Percentiles rank a stretch among this genome's conserved stretches.
phyloP scores from a whole-genome alignment of 2,888 invertebrate genomes.

The Tridacna gigas region DNA sequence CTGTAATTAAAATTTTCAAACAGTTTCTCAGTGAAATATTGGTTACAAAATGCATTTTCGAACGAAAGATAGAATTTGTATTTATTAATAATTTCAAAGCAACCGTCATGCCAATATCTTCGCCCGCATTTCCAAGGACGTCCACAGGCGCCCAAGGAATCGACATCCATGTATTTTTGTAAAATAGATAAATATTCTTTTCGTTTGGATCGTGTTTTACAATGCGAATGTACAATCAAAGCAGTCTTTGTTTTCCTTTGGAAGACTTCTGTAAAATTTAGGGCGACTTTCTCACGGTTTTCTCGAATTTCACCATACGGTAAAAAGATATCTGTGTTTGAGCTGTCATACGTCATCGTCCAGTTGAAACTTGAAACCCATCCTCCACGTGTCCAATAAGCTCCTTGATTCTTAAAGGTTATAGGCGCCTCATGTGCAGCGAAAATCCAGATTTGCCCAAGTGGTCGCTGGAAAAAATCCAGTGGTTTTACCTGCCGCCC shows the following conservation, averaged over 20 bases:
- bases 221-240: slow-evolving; percentile 20
- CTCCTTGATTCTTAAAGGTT: not conserved
- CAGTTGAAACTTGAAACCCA: slow-evolving; percentile 11
- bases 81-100: slow-evolving; percentile 20
- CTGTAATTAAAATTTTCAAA: not conserved
- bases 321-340: slow-evolving; percentile 2
- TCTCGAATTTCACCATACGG: slow-evolving; percentile 9
- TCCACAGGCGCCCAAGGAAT: slow-evolving; percentile 38
- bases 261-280: not conserved
- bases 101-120: slow-evolving; percentile 41
- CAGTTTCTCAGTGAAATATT: not conserved
- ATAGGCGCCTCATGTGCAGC: slow-evolving; percentile 2
- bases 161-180: slow-evolving; percentile 23
- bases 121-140: slow-evolving; percentile 47
- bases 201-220: slow-evolving; percentile 18
- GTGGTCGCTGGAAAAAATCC: not conserved
- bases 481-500: not conserved
- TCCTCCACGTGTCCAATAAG: not conserved
- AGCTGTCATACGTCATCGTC: not conserved
- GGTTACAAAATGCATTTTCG: not conserved
- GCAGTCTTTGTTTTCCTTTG: not conserved
- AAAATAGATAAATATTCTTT: slow-evolving; percentile 27
- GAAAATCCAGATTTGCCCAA: slow-evolving; percentile 10
- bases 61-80: not conserved
- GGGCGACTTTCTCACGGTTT: too few relatives aligned